Conservation (phyloP, 2,888 invertebrate genomes). For the Mythimna loreyi region DNA sequence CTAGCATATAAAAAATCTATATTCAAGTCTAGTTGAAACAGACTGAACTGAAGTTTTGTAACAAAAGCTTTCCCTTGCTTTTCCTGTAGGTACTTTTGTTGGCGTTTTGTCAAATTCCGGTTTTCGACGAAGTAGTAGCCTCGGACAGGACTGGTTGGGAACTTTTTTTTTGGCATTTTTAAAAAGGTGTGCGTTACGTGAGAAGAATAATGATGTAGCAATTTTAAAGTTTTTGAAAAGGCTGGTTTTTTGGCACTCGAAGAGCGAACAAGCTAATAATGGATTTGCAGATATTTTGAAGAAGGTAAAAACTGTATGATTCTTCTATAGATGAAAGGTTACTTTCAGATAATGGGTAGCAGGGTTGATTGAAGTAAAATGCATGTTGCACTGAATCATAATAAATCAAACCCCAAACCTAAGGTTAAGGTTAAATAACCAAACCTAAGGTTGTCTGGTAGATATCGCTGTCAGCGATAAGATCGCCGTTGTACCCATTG, state of each 20-base stretch:
- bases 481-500: too few species aligned
- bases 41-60: conserved; percentile 3
- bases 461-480: too few species aligned
- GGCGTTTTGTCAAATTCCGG: conserved; percentile 52
- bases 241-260: conserved; percentile 8
- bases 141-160: conserved; percentile 25
- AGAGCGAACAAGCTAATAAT: background rate
- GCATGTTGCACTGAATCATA: too few species aligned
- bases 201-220: conserved; percentile 12
- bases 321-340: too few species aligned
- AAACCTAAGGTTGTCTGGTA: too few species aligned
- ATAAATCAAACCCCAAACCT: too few species aligned
- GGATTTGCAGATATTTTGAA: conserved; percentile 1
- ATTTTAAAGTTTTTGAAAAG: background rate
- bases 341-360: too few species aligned
- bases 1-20: too few species aligned
- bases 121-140: conserved; percentile 28
- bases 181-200: background rate
- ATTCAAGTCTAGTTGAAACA: conserved; percentile 26
- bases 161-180: conserved; percentile 25
- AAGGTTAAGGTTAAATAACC: too few species aligned
- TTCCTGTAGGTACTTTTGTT: conserved; percentile 21
- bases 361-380: too few species aligned
- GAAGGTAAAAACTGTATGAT: too few species aligned
- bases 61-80: conserved; percentile 28